These are phyloP conservation scores for Gobio gobio DNA, from an alignment of 2,113 vertebrate genomes.

Conservation along the genomic window DNA sequence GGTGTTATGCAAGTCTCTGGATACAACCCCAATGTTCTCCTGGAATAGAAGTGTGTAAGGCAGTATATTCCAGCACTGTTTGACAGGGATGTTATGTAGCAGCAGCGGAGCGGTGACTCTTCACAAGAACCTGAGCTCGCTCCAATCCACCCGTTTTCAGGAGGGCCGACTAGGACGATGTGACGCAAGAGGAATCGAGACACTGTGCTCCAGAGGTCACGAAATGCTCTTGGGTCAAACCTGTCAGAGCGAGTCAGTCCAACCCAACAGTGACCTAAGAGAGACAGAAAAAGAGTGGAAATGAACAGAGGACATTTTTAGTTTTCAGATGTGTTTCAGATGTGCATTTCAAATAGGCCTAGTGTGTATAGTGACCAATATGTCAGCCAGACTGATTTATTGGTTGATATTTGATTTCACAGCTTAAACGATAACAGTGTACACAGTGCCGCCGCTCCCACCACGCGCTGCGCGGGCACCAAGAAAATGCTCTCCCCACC, in stretches of 20 bases:
- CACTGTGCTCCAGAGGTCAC: slow-evolving; percentile 24
- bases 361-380: neutral
- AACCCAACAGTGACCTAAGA: neutral
- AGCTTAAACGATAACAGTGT: no score
- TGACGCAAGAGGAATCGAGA: neutral
- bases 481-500: no score
- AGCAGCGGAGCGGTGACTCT: neutral
- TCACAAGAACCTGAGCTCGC: neutral
- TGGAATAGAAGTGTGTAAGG: neutral
- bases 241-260: slow-evolving; percentile 20
- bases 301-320: neutral
- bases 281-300: neutral
- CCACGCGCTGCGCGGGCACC: no score
- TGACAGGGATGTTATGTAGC: neutral
- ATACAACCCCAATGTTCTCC: neutral
- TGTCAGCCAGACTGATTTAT: no score
- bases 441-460: no score
- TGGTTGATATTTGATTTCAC: no score
- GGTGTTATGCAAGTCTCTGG: slow-evolving; percentile 23
- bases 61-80: slow-evolving; percentile 26
- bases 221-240: slow-evolving; percentile 41
- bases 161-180: neutral
- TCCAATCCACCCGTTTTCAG: neutral
- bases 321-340: neutral
- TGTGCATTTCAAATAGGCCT: neutral